Evolutionary conservation across 2,797 vertebrate species (phyloP).

Genomic region (Smutsia temminckii): DNA sequence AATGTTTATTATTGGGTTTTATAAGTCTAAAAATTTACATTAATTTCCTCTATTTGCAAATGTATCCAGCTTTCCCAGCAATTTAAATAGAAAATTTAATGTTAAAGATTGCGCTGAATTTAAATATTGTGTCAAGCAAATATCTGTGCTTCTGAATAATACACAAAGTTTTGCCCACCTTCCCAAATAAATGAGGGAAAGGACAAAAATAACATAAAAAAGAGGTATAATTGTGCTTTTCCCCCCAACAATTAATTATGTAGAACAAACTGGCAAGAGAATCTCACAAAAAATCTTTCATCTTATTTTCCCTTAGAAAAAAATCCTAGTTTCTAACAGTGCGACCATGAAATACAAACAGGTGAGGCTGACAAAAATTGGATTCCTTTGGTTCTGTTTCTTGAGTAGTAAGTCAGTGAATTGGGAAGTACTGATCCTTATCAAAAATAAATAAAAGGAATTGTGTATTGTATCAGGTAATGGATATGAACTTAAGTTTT

Average conservation of each 20-base stretch:
- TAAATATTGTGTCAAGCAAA: slow-evolving; percentile 48
- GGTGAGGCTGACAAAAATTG: neutral
- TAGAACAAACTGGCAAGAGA: slow-evolving; percentile 35
- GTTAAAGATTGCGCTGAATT: slow-evolving; percentile 33
- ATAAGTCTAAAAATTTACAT: neutral
- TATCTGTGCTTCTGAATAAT: slow-evolving; percentile 71
- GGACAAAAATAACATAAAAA: slow-evolving; percentile 35
- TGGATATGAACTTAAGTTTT: neutral
- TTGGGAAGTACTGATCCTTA: neutral
- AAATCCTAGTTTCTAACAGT: neutral
- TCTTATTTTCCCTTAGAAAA: slow-evolving; percentile 36
- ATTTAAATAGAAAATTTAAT: slow-evolving; percentile 51
- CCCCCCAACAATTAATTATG: neutral
- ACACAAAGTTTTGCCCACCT: neutral
- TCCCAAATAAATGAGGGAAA: slow-evolving; percentile 25
- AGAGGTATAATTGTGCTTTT: slow-evolving; percentile 75
- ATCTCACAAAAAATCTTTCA: slow-evolving; percentile 39
- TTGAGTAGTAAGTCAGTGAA: neutral
- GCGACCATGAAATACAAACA: neutral
- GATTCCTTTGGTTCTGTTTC: slow-evolving; percentile 51
- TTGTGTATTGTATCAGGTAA: neutral
- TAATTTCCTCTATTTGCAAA: slow-evolving; percentile 40
- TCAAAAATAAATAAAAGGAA: slow-evolving; percentile 32
- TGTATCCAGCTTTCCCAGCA: slow-evolving; percentile 34
- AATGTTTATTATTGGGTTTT: neutral